Percentiles rank a stretch among this genome's conserved stretches.
These are phyloP conservation scores for Pseudotriccus pelzelni DNA, from an alignment of 2,797 vertebrate species.

Conservation along the genomic window DNA sequence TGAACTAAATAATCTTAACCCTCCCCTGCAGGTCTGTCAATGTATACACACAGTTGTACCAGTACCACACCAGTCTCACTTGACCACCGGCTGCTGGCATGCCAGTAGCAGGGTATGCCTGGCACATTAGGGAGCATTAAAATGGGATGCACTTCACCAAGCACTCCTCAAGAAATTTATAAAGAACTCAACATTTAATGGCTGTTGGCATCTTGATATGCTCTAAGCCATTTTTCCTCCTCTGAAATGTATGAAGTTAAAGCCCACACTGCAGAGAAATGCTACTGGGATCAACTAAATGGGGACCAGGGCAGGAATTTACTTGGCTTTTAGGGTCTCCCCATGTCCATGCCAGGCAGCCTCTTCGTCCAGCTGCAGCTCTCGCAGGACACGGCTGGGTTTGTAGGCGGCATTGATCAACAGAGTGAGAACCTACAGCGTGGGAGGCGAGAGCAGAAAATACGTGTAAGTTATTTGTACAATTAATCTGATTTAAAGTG, in stretches of 20 bases:
- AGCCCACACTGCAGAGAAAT: background rate
- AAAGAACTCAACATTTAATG: background rate
- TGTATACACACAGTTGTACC: background rate
- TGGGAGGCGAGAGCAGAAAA: background rate
- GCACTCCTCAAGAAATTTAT: background rate
- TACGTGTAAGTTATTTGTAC: background rate
- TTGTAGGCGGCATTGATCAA: constrained; percentile 98
- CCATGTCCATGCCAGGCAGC: constrained; percentile 94
- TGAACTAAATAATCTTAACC: background rate
- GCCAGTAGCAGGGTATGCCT: background rate
- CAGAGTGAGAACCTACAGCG: constrained; percentile 87
- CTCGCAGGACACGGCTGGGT: constrained; percentile 93
- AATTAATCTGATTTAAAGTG: background rate
- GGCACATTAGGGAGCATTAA: background rate
- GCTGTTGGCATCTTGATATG: background rate
- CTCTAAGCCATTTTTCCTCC: background rate
- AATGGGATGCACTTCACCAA: background rate
- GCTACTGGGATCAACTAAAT: background rate
- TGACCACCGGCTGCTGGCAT: background rate
- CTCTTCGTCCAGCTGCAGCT: constrained; percentile 95
- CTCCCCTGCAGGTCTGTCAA: background rate
- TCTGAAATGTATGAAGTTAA: background rate
- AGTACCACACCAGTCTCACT: background rate
- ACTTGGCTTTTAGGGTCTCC: constrained; percentile 99
- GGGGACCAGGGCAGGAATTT: constrained; percentile 51